Conservation (phyloP, 1,140 invertebrate species). For the Ceratosolen fusciceps region DNA sequence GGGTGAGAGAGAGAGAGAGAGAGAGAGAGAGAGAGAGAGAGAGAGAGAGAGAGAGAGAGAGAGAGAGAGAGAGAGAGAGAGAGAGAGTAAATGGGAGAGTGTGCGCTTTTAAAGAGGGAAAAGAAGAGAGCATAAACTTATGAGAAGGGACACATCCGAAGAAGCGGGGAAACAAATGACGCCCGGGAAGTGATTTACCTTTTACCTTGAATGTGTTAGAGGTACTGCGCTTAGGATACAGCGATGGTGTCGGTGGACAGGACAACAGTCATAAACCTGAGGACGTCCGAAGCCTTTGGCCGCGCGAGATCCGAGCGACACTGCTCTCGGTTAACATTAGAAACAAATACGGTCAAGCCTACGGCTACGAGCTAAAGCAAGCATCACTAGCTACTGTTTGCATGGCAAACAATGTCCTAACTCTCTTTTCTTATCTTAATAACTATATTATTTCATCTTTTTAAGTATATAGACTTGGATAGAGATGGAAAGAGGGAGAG, state of each 20-base stretch:
- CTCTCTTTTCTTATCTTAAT: background rate
- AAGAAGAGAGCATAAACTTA: background rate
- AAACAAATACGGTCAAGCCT: constrained; percentile 62
- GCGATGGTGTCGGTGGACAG: constrained; percentile 67
- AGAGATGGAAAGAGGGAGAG: too few species aligned
- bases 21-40: background rate
- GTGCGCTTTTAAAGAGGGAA: too few species aligned
- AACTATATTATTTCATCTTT: background rate
- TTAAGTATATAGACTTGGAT: too few species aligned
- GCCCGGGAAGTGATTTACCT: constrained; percentile 56
- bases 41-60: background rate
- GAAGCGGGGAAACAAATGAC: constrained; percentile 38
- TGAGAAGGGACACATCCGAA: background rate
- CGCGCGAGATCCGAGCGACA: constrained; percentile 62
- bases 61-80: constrained; percentile 26
- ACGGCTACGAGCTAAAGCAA: constrained; percentile 45
- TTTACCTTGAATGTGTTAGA: constrained; percentile 67
- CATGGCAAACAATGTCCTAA: background rate
- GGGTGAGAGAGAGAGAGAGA: background rate
- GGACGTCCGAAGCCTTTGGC: constrained; percentile 63
- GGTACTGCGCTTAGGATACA: constrained; percentile 64
- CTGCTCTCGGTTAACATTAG: constrained; percentile 67
- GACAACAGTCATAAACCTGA: constrained; percentile 66
- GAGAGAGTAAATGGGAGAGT: background rate
- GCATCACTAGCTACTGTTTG: constrained; percentile 38